Evolutionary conservation across 2,797 vertebrate species (phyloP), one percentile per base, ranked within the genome.

Genomic region (Centropyge bicolor): DNA sequence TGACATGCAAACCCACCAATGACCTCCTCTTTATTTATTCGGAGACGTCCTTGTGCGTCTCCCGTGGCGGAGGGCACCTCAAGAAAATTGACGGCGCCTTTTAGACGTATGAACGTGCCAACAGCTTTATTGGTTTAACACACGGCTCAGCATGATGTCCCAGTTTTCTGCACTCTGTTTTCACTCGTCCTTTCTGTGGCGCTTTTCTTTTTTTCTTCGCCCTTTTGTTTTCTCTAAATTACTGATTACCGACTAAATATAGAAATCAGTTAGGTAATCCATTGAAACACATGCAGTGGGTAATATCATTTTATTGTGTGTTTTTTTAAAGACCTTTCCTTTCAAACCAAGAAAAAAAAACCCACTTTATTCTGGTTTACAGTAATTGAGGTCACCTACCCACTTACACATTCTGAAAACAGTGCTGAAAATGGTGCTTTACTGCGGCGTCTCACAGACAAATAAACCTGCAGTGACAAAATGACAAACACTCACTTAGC

Each of bases 211-310:
- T 45, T 46, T 46, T 60, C 8, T 45, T 36, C 20, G 19, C 24
- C 38, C 27, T 51, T 45, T 48, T 64, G 12, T 49, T 43, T 14
- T 3, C 27, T 84, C 63, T 71, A 70, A 78, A 80, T 83, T 6
- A 48, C 54, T 1, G 59, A 88, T 82, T 77, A 51, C 24, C 17
- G 5, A 48, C 75, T 89, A 84, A 76, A 91, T 76, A 83, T 83
- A 84, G 73, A 60, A 14, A 62, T 3, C 13, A 17, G 24, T 62
- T 54, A 70, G 54, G 65, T 82, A 14, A 19, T 70, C 76, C 27
- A 13, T n/a, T 4, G 45, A 56, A 78, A 76, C 60, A 54, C 22
- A 20, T 45, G 43, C 60, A 63, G 55, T 20, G 8, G 38, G 35
- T 51, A 45, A 69, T n/a, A 51, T 49, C 27, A 31, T 16, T 68